Percentiles rank a stretch among this genome's conserved stretches.
Conservation (phyloP, 2,113 vertebrate genomes). For the Pteruthius melanotis region DNA sequence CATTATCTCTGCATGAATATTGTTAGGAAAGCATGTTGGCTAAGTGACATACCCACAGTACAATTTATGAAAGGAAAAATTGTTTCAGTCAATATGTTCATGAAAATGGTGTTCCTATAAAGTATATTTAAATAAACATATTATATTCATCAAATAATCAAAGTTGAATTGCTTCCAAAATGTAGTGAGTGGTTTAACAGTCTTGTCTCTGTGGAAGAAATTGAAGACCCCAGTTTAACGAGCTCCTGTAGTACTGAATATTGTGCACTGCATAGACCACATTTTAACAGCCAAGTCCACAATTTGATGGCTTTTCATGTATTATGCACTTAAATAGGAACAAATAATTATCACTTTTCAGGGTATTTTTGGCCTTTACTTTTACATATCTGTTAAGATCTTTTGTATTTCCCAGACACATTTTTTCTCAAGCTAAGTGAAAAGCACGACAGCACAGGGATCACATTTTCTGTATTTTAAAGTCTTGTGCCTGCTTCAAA, state of each 20-base stretch:
- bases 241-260: not conserved
- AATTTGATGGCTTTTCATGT: not conserved
- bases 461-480: not conserved
- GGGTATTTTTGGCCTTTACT: not conserved
- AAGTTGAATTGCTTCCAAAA: not conserved
- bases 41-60: not conserved
- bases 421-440: not conserved
- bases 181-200: not conserved
- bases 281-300: not conserved
- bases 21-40: not conserved
- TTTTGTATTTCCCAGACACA: not conserved
- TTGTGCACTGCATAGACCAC: not conserved
- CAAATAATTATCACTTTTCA: not conserved
- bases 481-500: not conserved
- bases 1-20: not conserved
- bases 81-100: not conserved
- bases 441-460: fast-evolving
- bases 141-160: not conserved
- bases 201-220: not conserved
- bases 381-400: not conserved
- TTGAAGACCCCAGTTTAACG: not conserved
- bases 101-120: not conserved
- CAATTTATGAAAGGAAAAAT: not conserved
- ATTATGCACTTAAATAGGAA: not conserved
- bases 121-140: not conserved